Conservation (phyloP, 2,797 vertebrate species). For the Syndactyla subalaris region DNA sequence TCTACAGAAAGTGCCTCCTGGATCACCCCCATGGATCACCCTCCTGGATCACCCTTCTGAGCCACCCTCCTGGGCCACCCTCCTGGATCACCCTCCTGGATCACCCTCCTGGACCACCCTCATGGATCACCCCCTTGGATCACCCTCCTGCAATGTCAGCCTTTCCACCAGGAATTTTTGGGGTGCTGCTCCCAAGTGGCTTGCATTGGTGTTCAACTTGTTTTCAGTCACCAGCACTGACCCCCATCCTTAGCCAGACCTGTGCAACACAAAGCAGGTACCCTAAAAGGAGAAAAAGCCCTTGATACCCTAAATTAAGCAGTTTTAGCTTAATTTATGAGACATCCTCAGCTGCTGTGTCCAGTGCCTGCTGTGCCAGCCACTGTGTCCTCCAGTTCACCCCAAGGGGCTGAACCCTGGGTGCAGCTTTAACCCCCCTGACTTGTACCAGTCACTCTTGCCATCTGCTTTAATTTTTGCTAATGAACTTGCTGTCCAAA, state of each 20-base stretch:
- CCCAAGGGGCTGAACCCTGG: not conserved
- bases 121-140: not conserved
- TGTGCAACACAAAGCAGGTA: not conserved
- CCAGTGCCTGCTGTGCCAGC: not conserved
- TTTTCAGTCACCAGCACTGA: not conserved
- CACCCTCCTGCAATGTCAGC: not conserved
- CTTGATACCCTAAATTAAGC: not conserved
- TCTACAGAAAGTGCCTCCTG: not conserved
- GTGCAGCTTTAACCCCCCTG: not conserved
- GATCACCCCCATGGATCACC: not conserved
- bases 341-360: not conserved
- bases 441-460: rapidly evolving
- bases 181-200: not conserved
- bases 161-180: not conserved
- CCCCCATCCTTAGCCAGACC: not conserved
- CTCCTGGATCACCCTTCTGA: not conserved
- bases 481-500: not conserved
- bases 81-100: not conserved
- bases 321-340: not conserved
- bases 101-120: too few relatives aligned
- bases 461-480: not conserved
- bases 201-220: rapidly evolving
- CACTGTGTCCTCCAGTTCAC: not conserved
- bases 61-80: not conserved
- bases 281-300: not conserved